Percentiles rank a stretch among this genome's conserved stretches.
phyloP scores from a whole-genome alignment of 2,113 vertebrate genomes.

The Vanacampus margaritifer region DNA sequence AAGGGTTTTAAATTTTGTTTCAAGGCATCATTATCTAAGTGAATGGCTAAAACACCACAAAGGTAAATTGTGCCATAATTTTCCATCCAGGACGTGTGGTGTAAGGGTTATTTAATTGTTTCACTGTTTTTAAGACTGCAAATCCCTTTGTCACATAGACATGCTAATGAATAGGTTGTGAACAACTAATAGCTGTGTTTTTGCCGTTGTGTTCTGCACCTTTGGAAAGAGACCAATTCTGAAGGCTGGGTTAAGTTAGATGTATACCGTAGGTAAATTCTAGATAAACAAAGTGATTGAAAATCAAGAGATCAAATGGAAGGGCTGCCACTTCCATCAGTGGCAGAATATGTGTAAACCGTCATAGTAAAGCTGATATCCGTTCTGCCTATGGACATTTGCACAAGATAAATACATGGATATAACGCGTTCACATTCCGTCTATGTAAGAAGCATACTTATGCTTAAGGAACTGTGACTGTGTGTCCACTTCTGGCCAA shows the following conservation, averaged over 20 bases:
- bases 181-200: background rate
- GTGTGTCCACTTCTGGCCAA: background rate
- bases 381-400: background rate
- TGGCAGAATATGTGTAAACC: too few species aligned
- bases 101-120: background rate
- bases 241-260: background rate
- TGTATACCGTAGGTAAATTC: background rate
- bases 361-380: too few species aligned
- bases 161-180: background rate
- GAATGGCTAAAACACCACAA: background rate
- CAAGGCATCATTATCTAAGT: background rate
- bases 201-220: background rate
- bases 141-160: background rate
- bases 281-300: background rate
- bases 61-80: background rate
- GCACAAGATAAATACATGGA: background rate
- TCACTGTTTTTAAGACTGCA: too few species aligned
- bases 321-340: background rate
- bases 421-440: background rate
- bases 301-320: background rate
- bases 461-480: background rate
- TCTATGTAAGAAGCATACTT: too few species aligned
- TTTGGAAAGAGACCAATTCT: background rate
- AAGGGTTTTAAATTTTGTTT: background rate
- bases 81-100: background rate